Evolutionary conservation across 30 jellyfish, hydroid and myxozoan species (phyloP).

Genomic region (Hydractinia symbiolongicarpus): DNA sequence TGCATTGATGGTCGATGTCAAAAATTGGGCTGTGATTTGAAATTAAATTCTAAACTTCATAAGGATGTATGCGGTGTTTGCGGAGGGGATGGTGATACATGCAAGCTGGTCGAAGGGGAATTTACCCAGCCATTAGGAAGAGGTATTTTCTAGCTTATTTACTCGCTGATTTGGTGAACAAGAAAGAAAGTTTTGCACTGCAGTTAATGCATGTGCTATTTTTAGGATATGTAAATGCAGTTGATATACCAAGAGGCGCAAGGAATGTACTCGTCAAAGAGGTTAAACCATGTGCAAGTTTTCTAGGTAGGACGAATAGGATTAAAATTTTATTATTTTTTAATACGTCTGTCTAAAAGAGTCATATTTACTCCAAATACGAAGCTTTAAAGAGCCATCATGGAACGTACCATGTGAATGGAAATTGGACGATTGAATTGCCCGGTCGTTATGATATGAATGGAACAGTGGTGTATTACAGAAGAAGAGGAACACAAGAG

Average conservation of each 20-base stretch:
- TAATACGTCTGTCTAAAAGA: background rate
- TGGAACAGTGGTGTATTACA: slow-evolving; percentile 85
- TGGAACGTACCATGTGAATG: slow-evolving; percentile 85
- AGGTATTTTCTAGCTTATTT: slow-evolving; percentile 36
- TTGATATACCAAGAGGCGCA: slow-evolving; percentile 92
- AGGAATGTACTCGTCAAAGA: slow-evolving; percentile 77
- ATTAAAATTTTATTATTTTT: background rate
- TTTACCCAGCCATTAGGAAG: slow-evolving; percentile 90
- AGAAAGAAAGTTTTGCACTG: background rate
- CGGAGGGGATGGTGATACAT: slow-evolving; percentile 94
- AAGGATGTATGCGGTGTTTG: slow-evolving; percentile 93
- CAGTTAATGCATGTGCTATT: background rate
- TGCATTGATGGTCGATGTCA: slow-evolving; percentile 95
- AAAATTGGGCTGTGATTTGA: slow-evolving; percentile 82
- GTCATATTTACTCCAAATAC: background rate
- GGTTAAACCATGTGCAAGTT: slow-evolving; percentile 97
- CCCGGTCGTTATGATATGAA: slow-evolving; percentile 89
- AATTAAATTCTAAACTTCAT: slow-evolving; percentile 51
- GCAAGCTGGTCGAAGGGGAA: slow-evolving; percentile 85
- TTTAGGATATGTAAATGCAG: slow-evolving; percentile 93
- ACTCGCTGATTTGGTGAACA: background rate
- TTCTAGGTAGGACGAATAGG: slow-evolving; percentile 49
- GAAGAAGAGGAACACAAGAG: slow-evolving; percentile 92
- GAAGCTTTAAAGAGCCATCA: slow-evolving; percentile 79
- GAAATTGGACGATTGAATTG: slow-evolving; percentile 85